A percentile compares a stretch with the other conserved stretches of the same genome.
Evolutionary conservation across 2,113 vertebrate species (phyloP).

Genomic region (Ascaphus truei): DNA sequence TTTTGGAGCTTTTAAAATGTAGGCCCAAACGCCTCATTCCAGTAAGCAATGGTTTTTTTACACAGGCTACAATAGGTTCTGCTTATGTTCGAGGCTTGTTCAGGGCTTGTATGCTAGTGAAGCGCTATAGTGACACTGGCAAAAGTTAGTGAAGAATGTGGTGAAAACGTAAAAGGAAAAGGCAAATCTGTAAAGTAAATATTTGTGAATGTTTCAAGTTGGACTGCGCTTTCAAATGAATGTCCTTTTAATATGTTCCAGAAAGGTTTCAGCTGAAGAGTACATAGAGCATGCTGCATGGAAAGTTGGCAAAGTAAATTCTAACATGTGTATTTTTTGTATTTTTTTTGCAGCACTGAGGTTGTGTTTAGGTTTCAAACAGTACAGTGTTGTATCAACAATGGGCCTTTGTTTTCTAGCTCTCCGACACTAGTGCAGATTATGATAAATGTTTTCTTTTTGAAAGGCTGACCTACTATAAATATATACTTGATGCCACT

Average conservation of each 20-base stretch:
- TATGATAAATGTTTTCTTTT: not conserved
- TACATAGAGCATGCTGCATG: not conserved
- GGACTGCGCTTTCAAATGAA: not conserved
- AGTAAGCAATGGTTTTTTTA: too few relatives aligned
- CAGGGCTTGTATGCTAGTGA: too few relatives aligned
- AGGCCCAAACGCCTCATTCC: too few relatives aligned
- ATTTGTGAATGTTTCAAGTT: not conserved
- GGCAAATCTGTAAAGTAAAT: too few relatives aligned
- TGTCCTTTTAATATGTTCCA: not conserved
- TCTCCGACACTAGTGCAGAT: not conserved
- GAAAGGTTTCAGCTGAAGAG: not conserved
- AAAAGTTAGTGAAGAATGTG: too few relatives aligned
- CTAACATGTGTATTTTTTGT: not conserved
- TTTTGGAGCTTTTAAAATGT: too few relatives aligned
- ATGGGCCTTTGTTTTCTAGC: not conserved
- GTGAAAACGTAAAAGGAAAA: too few relatives aligned
- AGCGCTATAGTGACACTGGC: too few relatives aligned
- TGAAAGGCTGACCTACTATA: too few relatives aligned
- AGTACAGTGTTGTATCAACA: not conserved
- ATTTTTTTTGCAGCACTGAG: not conserved
- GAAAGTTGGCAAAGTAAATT: not conserved
- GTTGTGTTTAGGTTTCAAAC: not conserved
- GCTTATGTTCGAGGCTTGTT: too few relatives aligned
- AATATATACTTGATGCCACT: not conserved
- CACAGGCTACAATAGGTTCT: too few relatives aligned